Evolutionary conservation across 2,113 vertebrate genomes (phyloP).

Genomic region (Nothobranchius furzeri): DNA sequence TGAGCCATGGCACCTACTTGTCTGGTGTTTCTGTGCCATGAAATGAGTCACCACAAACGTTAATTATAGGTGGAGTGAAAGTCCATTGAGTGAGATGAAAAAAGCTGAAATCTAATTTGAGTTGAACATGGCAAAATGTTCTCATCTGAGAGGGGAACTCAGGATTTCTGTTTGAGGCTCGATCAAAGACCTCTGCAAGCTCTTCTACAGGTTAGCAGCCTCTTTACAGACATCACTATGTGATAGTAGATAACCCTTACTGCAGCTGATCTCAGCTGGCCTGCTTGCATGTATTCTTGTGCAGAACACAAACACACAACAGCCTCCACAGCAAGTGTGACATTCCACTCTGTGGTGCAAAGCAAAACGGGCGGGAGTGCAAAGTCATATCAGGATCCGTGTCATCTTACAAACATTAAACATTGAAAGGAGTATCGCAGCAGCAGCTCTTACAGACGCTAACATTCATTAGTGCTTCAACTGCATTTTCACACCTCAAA

Average conservation of each 20-base stretch:
- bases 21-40: slow-evolving; percentile 15
- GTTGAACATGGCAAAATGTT: neutral
- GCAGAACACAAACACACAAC: slow-evolving; percentile 3
- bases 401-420: slow-evolving; percentile 5
- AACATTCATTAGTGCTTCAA: no score
- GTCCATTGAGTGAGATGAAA: slow-evolving; percentile 20
- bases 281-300: slow-evolving; percentile 16
- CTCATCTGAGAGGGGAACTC: slow-evolving; percentile 3
- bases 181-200: slow-evolving; percentile 15
- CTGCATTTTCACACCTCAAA: no score
- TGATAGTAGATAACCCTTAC: neutral
- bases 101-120: slow-evolving; percentile 22
- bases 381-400: slow-evolving; percentile 11
- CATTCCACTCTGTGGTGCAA: slow-evolving; percentile 38
- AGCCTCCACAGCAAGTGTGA: slow-evolving; percentile 12
- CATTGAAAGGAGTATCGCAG: neutral
- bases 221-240: neutral
- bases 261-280: slow-evolving; percentile 13
- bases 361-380: slow-evolving; percentile 18
- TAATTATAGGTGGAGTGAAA: slow-evolving; percentile 25
- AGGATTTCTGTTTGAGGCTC: slow-evolving; percentile 8
- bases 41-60: slow-evolving; percentile 24
- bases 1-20: neutral
- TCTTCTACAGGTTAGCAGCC: neutral
- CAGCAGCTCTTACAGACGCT: slow-evolving; percentile 1